Percentiles rank a stretch among this genome's conserved stretches.
Conservation (phyloP, 2,888 invertebrate species). For the Oscheius sp. region DNA sequence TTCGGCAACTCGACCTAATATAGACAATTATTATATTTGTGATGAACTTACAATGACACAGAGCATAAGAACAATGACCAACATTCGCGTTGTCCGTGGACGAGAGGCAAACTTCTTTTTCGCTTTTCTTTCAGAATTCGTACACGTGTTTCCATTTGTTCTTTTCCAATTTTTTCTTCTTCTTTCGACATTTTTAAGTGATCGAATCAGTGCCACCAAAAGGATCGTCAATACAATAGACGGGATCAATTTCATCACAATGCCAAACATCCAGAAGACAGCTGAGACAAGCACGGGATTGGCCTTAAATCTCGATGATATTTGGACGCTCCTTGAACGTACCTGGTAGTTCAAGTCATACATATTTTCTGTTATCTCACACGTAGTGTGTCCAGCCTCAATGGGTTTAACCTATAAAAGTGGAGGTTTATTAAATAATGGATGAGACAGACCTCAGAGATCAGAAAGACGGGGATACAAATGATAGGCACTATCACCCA, state of each 20-base stretch:
- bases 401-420: slow-evolving; percentile 48
- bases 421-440: slow-evolving; percentile 5
- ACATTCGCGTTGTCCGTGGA: slow-evolving; percentile 62
- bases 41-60: slow-evolving; percentile 54
- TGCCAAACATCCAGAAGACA: slow-evolving; percentile 66
- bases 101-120: slow-evolving; percentile 50
- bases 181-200: slow-evolving; percentile 60
- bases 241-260: slow-evolving; percentile 64
- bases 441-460: slow-evolving; percentile 48
- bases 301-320: slow-evolving; percentile 37
- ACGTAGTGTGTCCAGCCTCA: slow-evolving; percentile 45
- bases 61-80: slow-evolving; percentile 58
- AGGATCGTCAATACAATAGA: slow-evolving; percentile 56
- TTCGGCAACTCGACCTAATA: slow-evolving; percentile 64
- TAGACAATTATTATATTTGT: not conserved
- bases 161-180: slow-evolving; percentile 54
- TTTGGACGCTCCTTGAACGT: not conserved
- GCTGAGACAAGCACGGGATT: slow-evolving; percentile 54
- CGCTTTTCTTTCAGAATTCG: slow-evolving; percentile 51
- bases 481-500: slow-evolving; percentile 61
- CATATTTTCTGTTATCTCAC: slow-evolving; percentile 21
- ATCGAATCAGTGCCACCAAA: slow-evolving; percentile 55
- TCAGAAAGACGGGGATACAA: slow-evolving; percentile 63
- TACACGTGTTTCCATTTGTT: slow-evolving; percentile 45
- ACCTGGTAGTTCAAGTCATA: slow-evolving; percentile 51